phyloP scores from a whole-genome alignment of 2,888 invertebrate species.

The Eristalinus sepulchralis region DNA sequence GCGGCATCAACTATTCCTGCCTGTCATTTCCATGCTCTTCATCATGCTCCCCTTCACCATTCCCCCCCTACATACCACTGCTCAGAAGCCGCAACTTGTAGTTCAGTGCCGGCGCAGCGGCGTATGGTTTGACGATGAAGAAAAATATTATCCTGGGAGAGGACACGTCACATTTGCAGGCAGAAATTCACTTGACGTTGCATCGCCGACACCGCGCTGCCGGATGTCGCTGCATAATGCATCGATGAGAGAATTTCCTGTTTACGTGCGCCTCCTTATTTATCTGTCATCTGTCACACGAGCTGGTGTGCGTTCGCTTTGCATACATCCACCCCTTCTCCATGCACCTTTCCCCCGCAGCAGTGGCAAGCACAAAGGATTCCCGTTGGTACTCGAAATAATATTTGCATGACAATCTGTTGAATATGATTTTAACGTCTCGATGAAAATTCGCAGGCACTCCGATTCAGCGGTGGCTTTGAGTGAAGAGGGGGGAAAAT shows the following conservation, averaged over 20 bases:
- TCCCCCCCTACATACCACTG: not conserved
- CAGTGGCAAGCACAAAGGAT: slow-evolving; percentile 48
- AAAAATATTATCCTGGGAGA: slow-evolving; percentile 38
- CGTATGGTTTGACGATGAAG: not conserved
- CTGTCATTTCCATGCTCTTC: not conserved
- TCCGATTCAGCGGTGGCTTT: slow-evolving; percentile 21
- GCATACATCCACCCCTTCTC: not conserved
- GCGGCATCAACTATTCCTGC: not conserved
- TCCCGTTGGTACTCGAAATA: slow-evolving; percentile 51
- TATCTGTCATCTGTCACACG: slow-evolving; percentile 24
- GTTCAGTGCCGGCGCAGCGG: not conserved
- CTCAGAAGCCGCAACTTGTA: not conserved
- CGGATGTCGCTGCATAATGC: slow-evolving; percentile 18
- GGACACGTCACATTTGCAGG: slow-evolving; percentile 10
- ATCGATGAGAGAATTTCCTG: slow-evolving; percentile 6
- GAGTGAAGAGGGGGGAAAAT: not conserved
- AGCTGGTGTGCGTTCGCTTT: not conserved
- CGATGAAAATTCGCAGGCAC: slow-evolving; percentile 16
- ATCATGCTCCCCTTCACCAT: not conserved
- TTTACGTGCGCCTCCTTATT: slow-evolving; percentile 4
- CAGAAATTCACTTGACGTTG: slow-evolving; percentile 11
- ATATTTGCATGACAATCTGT: slow-evolving; percentile 63
- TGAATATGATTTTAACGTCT: slow-evolving; percentile 63
- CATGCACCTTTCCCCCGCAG: not conserved
- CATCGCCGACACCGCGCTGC: not conserved